Conservation (phyloP, 1,140 invertebrate species). For the Asobara japonica region DNA sequence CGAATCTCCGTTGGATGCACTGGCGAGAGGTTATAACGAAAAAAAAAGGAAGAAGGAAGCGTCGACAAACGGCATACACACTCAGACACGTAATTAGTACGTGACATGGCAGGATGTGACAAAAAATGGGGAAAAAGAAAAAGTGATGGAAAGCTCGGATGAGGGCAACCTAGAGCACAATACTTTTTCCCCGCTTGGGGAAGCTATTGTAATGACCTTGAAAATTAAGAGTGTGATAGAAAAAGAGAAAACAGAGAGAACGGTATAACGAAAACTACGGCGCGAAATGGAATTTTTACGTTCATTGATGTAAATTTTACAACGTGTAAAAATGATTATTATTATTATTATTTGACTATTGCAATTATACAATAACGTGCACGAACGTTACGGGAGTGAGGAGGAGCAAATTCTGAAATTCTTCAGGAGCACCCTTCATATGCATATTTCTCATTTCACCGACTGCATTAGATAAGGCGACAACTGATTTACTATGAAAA, state of each 20-base stretch:
- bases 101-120: not conserved
- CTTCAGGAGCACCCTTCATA: not conserved
- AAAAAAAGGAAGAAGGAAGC: slow-evolving; percentile 46
- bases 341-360: no score
- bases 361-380: no score
- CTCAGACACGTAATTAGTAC: slow-evolving; percentile 8
- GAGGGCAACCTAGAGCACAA: not conserved
- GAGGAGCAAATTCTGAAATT: no score
- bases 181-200: no score
- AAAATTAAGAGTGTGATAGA: no score
- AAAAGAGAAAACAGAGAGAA: no score
- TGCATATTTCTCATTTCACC: not conserved
- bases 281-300: no score
- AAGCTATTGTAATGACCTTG: no score
- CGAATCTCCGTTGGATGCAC: slow-evolving; percentile 28
- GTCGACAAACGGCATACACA: not conserved
- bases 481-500: not conserved
- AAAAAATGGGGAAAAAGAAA: slow-evolving; percentile 18
- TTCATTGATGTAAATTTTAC: no score
- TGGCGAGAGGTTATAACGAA: slow-evolving; percentile 37
- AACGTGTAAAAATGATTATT: no score
- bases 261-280: no score
- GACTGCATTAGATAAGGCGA: slow-evolving; percentile 1
- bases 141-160: slow-evolving; percentile 10
- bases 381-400: no score